A percentile compares a stretch with the other conserved stretches of the same genome.
Evolutionary conservation across 92 coral and sea anemone species (phyloP).

Genomic region (Siderastrea radians): DNA sequence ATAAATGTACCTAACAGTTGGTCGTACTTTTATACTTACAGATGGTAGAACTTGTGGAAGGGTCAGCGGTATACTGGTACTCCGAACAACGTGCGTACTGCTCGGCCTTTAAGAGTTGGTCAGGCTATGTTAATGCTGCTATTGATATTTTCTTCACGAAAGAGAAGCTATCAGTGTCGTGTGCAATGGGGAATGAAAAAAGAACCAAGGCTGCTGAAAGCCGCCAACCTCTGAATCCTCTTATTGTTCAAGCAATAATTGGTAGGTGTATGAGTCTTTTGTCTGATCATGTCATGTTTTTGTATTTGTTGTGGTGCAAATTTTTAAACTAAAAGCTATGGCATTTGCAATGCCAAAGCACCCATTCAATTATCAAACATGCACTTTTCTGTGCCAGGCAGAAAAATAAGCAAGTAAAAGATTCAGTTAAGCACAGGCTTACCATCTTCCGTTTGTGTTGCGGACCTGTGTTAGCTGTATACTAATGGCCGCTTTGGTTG

Average conservation of each 20-base stretch:
- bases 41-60: constrained; percentile 41
- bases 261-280: constrained; percentile 16
- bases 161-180: constrained; percentile 28
- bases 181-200: constrained; percentile 20
- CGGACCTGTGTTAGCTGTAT: too few species aligned
- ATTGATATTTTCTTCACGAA: constrained; percentile 32
- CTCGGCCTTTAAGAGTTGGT: constrained; percentile 24
- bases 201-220: constrained; percentile 11
- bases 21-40: not conserved
- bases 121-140: constrained; percentile 36
- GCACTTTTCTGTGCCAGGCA: too few species aligned
- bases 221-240: not conserved
- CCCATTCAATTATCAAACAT: too few species aligned
- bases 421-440: too few species aligned
- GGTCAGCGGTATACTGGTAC: constrained; percentile 25
- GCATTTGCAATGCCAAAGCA: not conserved
- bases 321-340: not conserved
- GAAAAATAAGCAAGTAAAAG: too few species aligned
- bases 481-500: too few species aligned
- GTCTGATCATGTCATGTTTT: not conserved
- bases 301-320: not conserved
- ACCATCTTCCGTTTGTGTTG: too few species aligned
- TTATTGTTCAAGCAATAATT: constrained; percentile 46
- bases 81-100: constrained; percentile 37
- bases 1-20: too few species aligned